These are phyloP conservation scores for Micrasema minimum DNA, from an alignment of 1,140 invertebrate species.

Conservation along the genomic window DNA sequence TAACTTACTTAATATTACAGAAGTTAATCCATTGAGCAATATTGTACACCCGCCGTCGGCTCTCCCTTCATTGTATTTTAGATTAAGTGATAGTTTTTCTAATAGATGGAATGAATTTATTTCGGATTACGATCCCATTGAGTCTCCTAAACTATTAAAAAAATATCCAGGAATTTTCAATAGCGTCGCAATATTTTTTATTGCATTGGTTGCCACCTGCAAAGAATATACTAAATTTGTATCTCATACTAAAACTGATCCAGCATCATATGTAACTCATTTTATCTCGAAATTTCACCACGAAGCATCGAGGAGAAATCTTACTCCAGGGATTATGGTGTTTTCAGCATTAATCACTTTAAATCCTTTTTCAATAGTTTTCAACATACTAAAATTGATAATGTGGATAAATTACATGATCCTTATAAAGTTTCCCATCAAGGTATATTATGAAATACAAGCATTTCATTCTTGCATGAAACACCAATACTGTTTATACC, in stretches of 20 bases:
- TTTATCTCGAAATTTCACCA: conserved; percentile 59
- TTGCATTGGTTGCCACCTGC: conserved; percentile 68
- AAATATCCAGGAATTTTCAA: conserved; percentile 70
- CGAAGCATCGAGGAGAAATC: conserved; percentile 63
- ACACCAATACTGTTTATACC: conserved; percentile 60
- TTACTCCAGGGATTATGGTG: conserved; percentile 62
- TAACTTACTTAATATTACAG: neutral
- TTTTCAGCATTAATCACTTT: conserved; percentile 58
- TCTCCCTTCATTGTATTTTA: conserved; percentile 73
- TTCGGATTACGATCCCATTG: conserved; percentile 79
- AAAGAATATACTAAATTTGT: conserved; percentile 68
- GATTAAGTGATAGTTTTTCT: conserved; percentile 74
- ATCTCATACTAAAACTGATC: conserved; percentile 56
- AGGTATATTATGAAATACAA: conserved; percentile 61
- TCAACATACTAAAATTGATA: conserved; percentile 55
- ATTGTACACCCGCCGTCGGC: conserved; percentile 72
- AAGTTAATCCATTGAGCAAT: conserved; percentile 66
- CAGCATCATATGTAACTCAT: conserved; percentile 55
- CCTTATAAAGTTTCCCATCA: conserved; percentile 58
- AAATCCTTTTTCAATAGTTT: conserved; percentile 60
- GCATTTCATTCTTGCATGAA: conserved; percentile 58
- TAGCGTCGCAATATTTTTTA: conserved; percentile 69
- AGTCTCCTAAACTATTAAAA: conserved; percentile 74
- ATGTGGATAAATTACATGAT: conserved; percentile 57
- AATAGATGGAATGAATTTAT: conserved; percentile 85